phyloP scores from a whole-genome alignment of 2,888 invertebrate genomes.

The Aspidapion aeneum region DNA sequence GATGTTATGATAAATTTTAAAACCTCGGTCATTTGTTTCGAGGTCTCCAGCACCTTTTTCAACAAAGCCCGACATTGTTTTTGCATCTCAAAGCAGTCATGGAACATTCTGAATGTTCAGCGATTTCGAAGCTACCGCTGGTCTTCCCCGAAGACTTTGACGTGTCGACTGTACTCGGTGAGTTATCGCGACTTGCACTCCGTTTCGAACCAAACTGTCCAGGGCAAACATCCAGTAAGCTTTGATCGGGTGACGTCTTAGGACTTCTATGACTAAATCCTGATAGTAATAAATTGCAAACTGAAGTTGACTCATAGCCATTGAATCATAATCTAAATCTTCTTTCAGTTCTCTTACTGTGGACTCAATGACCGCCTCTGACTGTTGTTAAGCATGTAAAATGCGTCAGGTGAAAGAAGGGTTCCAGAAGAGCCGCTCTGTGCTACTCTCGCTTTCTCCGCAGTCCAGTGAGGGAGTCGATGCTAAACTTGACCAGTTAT shows the following conservation, averaged over 20 bases:
- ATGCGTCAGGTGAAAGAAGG: slow-evolving; percentile 72
- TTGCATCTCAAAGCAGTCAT: slow-evolving; percentile 74
- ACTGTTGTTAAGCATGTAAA: slow-evolving; percentile 92
- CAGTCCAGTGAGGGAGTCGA: slow-evolving; percentile 67
- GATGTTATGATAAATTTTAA: slow-evolving; percentile 14
- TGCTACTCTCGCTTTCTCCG: slow-evolving; percentile 47
- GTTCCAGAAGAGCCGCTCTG: slow-evolving; percentile 74
- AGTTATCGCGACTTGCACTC: too few relatives aligned
- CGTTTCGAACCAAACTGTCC: slow-evolving; percentile 91
- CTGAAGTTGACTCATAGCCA: slow-evolving; percentile 86
- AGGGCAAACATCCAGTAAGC: slow-evolving; percentile 99
- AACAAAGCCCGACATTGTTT: slow-evolving; percentile 69
- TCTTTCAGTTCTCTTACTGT: slow-evolving; percentile 77
- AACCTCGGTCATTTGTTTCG: slow-evolving; percentile 25
- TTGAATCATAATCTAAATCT: slow-evolving; percentile 83
- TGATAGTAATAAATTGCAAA: slow-evolving; percentile 78
- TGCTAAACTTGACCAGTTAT: slow-evolving; percentile 64
- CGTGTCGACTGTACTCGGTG: slow-evolving; percentile 55
- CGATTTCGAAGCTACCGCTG: slow-evolving; percentile 36
- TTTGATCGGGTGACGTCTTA: slow-evolving; percentile 89
- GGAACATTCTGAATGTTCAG: slow-evolving; percentile 47
- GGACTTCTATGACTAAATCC: slow-evolving; percentile 76
- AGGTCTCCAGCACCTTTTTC: slow-evolving; percentile 36
- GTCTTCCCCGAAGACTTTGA: slow-evolving; percentile 56
- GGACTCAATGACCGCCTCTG: slow-evolving; percentile 70